A percentile compares a stretch with the other conserved stretches of the same genome.
Conservation (phyloP, 2,888 invertebrate genomes). For the Mesorhabditis belari region DNA sequence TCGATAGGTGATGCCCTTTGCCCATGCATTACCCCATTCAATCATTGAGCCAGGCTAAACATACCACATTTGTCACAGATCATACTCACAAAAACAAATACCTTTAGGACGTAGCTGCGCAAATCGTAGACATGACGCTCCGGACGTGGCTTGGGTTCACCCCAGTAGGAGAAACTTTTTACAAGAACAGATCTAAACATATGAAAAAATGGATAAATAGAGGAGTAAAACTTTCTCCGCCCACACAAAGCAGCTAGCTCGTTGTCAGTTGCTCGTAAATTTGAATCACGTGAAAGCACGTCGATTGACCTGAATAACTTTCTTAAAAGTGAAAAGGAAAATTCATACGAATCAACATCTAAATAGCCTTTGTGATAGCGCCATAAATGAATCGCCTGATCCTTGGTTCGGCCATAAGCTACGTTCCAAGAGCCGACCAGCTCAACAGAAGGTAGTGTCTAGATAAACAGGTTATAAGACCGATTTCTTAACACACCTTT, state of each 20-base stretch:
- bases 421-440: constrained; percentile 93
- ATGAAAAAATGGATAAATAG: not conserved
- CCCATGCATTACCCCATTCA: constrained; percentile 97
- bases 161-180: not conserved
- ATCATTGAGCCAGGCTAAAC: constrained; percentile 91
- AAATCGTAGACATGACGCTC: constrained; percentile 86
- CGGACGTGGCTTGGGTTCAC: constrained; percentile 64
- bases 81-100: not conserved
- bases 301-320: constrained; percentile 29
- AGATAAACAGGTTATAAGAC: not conserved
- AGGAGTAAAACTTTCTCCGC: constrained; percentile 59
- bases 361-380: constrained; percentile 78
- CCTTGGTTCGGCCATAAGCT: constrained; percentile 77
- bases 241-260: constrained; percentile 58
- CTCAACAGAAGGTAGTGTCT: constrained; percentile 54
- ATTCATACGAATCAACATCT: constrained; percentile 62
- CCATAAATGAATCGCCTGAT: constrained; percentile 92
- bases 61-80: not conserved
- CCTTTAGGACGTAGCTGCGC: constrained; percentile 78
- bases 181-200: not conserved
- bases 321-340: not conserved
- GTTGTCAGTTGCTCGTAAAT: constrained; percentile 35
- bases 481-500: constrained; percentile 9
- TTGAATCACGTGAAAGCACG: constrained; percentile 18
- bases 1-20: constrained; percentile 65